A percentile compares a stretch with the other conserved stretches of the same genome.
These are phyloP conservation scores for Chironomus striatipennis DNA, from an alignment of 1,140 invertebrate genomes.

Conservation along the genomic window DNA sequence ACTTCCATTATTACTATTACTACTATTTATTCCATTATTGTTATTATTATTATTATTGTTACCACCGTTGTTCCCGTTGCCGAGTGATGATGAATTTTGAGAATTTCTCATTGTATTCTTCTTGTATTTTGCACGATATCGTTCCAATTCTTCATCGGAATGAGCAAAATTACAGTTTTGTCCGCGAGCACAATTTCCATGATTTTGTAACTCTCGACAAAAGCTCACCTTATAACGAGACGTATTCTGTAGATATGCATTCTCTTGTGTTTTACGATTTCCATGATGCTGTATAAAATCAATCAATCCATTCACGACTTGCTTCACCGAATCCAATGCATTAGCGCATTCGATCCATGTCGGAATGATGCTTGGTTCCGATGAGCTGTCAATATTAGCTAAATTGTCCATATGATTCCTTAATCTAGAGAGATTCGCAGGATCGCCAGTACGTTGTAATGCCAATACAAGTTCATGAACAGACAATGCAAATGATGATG, in stretches of 20 bases:
- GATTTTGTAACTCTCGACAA: conserved; percentile 72
- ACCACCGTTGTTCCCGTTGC: too few species aligned
- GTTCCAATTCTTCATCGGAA: conserved; percentile 81
- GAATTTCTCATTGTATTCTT: background rate
- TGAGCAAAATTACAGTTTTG: conserved; percentile 87
- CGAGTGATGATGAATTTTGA: too few species aligned
- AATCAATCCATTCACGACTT: conserved; percentile 74
- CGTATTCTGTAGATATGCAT: conserved; percentile 51
- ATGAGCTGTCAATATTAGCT: conserved; percentile 74
- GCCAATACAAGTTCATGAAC: conserved; percentile 89
- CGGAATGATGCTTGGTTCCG: conserved; percentile 51
- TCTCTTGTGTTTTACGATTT: conserved; percentile 51
- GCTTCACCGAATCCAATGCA: conserved; percentile 69
- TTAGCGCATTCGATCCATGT: conserved; percentile 64
- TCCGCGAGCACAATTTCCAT: conserved; percentile 74
- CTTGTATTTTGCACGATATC: conserved; percentile 44
- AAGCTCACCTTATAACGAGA: conserved; percentile 85
- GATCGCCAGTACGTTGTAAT: conserved; percentile 83
- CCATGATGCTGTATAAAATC: conserved; percentile 77
- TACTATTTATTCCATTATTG: too few species aligned
- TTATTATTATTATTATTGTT: too few species aligned
- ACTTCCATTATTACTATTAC: too few species aligned
- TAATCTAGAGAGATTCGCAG: conserved; percentile 68
- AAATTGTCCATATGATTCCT: conserved; percentile 74
- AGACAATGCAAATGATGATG: conserved; percentile 80